Evolutionary conservation across 2,797 vertebrate genomes (phyloP).

Genomic region (Morelia viridis): DNA sequence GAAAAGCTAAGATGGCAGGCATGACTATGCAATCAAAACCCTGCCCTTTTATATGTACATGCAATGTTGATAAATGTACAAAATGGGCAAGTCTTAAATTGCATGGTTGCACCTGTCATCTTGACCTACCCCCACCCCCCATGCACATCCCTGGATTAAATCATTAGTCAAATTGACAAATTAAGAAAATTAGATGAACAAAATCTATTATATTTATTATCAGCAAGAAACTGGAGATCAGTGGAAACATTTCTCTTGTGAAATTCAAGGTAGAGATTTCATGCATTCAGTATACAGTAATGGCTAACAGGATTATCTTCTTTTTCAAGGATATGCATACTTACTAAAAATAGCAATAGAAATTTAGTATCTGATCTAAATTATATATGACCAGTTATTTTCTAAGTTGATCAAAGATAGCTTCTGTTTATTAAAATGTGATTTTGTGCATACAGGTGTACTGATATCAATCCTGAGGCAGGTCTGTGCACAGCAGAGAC

Average conservation of each 20-base stretch:
- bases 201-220: too few species aligned
- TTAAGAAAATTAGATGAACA: too few species aligned
- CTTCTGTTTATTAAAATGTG: not conserved
- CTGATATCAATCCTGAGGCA: constrained; percentile 87
- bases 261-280: not conserved
- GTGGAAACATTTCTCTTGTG: not conserved
- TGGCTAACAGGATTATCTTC: not conserved
- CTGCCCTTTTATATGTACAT: too few species aligned
- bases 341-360: too few species aligned
- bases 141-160: too few species aligned
- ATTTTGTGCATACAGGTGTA: constrained; percentile 78
- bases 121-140: too few species aligned
- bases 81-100: not conserved
- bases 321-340: not conserved
- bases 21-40: not conserved
- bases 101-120: too few species aligned
- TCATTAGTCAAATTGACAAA: too few species aligned
- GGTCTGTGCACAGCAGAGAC: constrained; percentile 85
- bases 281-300: not conserved
- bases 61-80: not conserved
- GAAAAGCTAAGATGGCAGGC: not conserved
- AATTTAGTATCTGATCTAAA: not conserved
- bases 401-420: not conserved
- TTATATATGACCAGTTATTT: not conserved
- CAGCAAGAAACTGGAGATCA: not conserved